A percentile compares a stretch with the other conserved stretches of the same genome.
These are phyloP conservation scores for Melinaea menophilus DNA, from an alignment of 2,888 invertebrate species.

Conservation along the genomic window DNA sequence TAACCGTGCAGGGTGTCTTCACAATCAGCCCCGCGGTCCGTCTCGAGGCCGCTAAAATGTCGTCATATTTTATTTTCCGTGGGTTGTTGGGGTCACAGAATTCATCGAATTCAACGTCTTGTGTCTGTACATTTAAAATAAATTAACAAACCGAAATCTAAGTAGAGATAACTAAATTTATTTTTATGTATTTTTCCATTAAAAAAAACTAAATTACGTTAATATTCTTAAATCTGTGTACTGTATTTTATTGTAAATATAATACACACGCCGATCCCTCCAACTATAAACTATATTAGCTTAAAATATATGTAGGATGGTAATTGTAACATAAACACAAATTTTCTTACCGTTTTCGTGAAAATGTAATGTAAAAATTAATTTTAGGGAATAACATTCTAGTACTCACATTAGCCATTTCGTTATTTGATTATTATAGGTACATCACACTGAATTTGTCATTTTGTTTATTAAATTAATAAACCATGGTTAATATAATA, in stretches of 20 bases:
- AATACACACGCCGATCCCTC: no score
- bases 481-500: neutral
- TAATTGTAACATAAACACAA: no score
- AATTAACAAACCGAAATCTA: neutral
- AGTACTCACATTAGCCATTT: slow-evolving; percentile 4
- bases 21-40: slow-evolving; percentile 80
- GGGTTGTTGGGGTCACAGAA: slow-evolving; percentile 67
- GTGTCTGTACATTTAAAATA: slow-evolving; percentile 34
- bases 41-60: slow-evolving; percentile 81
- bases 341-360: no score
- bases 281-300: no score
- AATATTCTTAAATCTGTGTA: no score
- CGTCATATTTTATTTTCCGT: slow-evolving; percentile 77
- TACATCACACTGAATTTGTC: neutral
- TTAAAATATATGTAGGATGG: no score
- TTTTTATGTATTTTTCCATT: no score
- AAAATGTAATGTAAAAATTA: no score
- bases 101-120: slow-evolving; percentile 57
- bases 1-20: slow-evolving; percentile 79
- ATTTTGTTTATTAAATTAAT: slow-evolving; percentile 1
- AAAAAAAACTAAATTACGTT: no score
- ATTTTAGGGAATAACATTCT: neutral
- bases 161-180: neutral
- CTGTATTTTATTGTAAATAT: no score
- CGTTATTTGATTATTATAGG: neutral